Percentiles rank a stretch among this genome's conserved stretches.
These are phyloP conservation scores for Choreutis nemorana DNA, from an alignment of 2,888 invertebrate genomes.

Conservation along the genomic window DNA sequence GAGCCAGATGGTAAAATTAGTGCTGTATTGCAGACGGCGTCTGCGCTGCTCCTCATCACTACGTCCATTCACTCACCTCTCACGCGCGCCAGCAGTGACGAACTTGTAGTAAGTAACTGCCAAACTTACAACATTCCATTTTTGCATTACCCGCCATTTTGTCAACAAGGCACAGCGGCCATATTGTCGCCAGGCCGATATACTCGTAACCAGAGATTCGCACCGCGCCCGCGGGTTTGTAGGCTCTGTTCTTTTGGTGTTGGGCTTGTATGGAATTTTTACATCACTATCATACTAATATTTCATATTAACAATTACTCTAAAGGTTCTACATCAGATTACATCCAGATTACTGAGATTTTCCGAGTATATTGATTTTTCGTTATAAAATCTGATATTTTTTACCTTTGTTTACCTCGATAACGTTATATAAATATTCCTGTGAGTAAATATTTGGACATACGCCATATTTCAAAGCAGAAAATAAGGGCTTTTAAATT, in stretches of 20 bases:
- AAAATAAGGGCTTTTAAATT: constrained; percentile 32
- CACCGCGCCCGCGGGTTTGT: too few relatives aligned
- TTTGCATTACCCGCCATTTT: constrained; percentile 38
- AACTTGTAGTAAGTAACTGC: constrained; percentile 46
- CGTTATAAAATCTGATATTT: too few relatives aligned
- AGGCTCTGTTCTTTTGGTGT: too few relatives aligned
- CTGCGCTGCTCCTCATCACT: constrained; percentile 47
- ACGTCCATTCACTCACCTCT: constrained; percentile 45
- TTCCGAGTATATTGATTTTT: too few relatives aligned
- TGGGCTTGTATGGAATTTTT: too few relatives aligned
- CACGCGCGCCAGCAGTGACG: constrained; percentile 33
- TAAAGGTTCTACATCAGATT: too few relatives aligned
- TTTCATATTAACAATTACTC: too few relatives aligned
- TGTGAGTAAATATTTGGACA: too few relatives aligned
- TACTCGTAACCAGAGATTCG: too few relatives aligned
- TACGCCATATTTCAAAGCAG: too few relatives aligned
- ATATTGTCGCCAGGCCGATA: constrained; percentile 19
- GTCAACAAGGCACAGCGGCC: constrained; percentile 34
- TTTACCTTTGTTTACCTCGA: constrained; percentile 8
- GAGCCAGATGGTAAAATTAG: constrained; percentile 61
- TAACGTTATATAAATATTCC: constrained; percentile 8
- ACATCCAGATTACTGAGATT: too few relatives aligned
- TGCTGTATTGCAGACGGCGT: constrained; percentile 59
- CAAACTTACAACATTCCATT: constrained; percentile 62
- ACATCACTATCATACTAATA: too few relatives aligned